phyloP scores from a whole-genome alignment of 2,113 vertebrate species.

The Polypterus bichir region DNA sequence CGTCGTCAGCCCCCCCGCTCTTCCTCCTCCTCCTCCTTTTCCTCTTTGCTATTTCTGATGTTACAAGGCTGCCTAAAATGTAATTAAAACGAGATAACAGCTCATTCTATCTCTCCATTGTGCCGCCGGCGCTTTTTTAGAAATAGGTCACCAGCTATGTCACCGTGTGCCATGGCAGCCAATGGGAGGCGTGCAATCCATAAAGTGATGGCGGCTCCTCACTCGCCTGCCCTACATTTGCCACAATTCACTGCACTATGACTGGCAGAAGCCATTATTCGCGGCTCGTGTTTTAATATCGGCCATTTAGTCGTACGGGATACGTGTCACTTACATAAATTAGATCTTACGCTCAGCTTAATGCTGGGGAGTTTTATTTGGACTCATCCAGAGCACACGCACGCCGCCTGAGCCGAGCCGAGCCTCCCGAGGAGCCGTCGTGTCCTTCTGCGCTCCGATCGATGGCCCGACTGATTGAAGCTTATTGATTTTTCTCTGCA shows the following conservation, averaged over 20 bases:
- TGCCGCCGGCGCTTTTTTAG: conserved; percentile 43
- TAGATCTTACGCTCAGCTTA: conserved; percentile 35
- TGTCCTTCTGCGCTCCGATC: too few species aligned
- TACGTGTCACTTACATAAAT: conserved; percentile 44
- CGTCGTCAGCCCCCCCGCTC: too few species aligned
- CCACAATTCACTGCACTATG: conserved; percentile 43
- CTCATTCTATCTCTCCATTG: conserved; percentile 56
- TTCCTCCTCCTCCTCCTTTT: too few species aligned
- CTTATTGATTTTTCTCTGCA: too few species aligned
- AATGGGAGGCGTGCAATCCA: conserved; percentile 53
- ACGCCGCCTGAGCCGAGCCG: too few species aligned
- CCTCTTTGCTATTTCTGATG: conserved; percentile 20
- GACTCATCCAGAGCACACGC: not conserved
- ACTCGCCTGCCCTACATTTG: conserved; percentile 64
- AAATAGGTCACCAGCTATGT: conserved; percentile 63
- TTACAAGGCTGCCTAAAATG: conserved; percentile 55
- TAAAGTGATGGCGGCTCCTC: conserved; percentile 53
- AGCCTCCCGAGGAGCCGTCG: too few species aligned
- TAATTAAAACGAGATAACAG: conserved; percentile 69
- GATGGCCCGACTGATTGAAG: too few species aligned
- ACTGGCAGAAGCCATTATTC: conserved; percentile 67
- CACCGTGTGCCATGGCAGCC: conserved; percentile 50
- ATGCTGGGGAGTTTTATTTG: not conserved
- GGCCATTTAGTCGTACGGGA: conserved; percentile 52
- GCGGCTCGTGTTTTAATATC: conserved; percentile 56